phyloP scores from a whole-genome alignment of 2,797 vertebrate species.

The Anguilla pacifica region DNA sequence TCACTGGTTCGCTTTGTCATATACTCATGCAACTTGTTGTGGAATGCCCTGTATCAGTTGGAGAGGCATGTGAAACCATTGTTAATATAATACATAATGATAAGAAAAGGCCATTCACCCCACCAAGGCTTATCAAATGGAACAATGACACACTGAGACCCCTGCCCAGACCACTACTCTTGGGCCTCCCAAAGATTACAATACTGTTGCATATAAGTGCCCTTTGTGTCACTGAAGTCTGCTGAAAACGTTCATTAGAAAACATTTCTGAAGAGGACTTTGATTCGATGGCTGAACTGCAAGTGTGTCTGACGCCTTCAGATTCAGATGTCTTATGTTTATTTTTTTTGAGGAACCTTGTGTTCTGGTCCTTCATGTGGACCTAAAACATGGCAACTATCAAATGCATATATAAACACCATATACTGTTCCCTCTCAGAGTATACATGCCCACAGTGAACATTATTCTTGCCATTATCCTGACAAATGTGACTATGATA shows the following conservation, averaged over 20 bases:
- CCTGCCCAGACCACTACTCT: neutral
- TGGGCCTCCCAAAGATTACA: neutral
- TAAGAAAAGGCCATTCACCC: neutral
- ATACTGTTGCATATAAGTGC: neutral
- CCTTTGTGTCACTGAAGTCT: neutral
- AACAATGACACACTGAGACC: neutral
- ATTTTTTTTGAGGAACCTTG: no score
- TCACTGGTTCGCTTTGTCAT: neutral
- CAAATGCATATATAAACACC: neutral
- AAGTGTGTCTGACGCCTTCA: neutral
- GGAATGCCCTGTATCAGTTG: neutral
- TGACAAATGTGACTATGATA: neutral
- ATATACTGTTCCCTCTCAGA: neutral
- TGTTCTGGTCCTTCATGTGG: no score
- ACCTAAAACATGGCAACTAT: no score
- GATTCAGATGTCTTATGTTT: no score
- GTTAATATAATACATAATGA: neutral
- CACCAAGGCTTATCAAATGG: neutral
- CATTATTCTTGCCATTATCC: neutral
- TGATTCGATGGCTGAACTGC: neutral
- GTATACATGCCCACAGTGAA: neutral
- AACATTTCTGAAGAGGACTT: neutral
- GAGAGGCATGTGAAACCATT: neutral
- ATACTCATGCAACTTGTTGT: neutral
- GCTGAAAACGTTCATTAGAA: neutral